Conservation (phyloP, 2,888 invertebrate genomes). For the Leptarthrus brevirostris region DNA sequence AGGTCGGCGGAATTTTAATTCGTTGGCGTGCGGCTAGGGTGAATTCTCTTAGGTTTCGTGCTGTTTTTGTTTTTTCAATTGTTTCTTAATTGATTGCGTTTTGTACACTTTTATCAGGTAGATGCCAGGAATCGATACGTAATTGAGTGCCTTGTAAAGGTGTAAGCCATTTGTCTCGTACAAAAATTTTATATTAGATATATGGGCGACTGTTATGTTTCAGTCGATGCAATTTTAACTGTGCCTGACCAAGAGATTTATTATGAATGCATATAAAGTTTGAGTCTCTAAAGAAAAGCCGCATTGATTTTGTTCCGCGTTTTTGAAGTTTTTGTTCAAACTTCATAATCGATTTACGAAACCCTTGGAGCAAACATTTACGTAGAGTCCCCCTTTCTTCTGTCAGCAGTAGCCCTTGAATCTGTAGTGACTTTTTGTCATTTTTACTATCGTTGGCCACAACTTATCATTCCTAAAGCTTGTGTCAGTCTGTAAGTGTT, state of each 20-base stretch:
- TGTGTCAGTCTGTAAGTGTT: constrained; percentile 32
- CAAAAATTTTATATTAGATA: neutral
- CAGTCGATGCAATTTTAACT: too few species aligned
- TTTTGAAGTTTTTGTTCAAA: too few species aligned
- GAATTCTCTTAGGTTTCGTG: neutral
- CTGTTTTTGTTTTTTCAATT: constrained; percentile 15
- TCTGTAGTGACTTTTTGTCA: constrained; percentile 36
- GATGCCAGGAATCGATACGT: neutral
- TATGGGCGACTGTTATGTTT: too few species aligned
- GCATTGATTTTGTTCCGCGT: too few species aligned
- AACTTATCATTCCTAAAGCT: constrained; percentile 38
- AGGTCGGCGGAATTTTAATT: constrained; percentile 42
- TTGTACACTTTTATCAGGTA: neutral
- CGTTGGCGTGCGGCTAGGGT: constrained; percentile 14
- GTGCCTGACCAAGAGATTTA: too few species aligned
- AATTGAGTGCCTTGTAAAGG: constrained; percentile 8
- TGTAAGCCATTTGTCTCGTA: constrained; percentile 29
- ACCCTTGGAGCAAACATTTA: too few species aligned
- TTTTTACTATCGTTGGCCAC: neutral
- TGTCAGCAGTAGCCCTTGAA: neutral
- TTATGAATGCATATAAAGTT: too few species aligned
- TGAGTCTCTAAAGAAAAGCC: too few species aligned
- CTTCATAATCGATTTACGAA: too few species aligned
- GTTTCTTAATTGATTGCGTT: constrained; percentile 29
- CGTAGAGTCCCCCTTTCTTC: too few species aligned